Evolutionary conservation across 2,888 invertebrate genomes (phyloP).

Genomic region (Capitulum mitella): DNA sequence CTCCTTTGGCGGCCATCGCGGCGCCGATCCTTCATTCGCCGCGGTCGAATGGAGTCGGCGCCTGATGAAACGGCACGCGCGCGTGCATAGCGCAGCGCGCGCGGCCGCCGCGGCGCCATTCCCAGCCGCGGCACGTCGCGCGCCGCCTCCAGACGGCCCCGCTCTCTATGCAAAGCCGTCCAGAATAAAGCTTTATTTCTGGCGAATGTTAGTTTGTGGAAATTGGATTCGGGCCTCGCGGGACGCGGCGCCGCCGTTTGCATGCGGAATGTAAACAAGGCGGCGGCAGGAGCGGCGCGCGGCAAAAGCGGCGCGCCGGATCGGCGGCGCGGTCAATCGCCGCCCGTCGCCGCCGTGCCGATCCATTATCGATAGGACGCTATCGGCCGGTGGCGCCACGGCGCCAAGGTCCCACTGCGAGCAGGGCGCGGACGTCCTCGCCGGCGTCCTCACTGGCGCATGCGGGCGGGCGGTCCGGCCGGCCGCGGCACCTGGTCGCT

Average conservation of each 20-base stretch:
- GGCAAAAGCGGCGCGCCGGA: background rate
- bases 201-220: slow-evolving; percentile 23
- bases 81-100: background rate
- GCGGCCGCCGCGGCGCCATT: background rate
- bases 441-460: background rate
- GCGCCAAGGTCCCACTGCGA: background rate
- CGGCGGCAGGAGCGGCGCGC: background rate
- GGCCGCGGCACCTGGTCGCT: background rate
- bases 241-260: background rate
- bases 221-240: slow-evolving; percentile 21
- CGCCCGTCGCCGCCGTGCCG: background rate
- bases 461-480: background rate
- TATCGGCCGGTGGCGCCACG: background rate
- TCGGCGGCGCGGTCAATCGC: background rate
- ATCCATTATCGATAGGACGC: background rate
- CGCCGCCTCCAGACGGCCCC: background rate
- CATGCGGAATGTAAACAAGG: slow-evolving; percentile 20
- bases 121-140: background rate
- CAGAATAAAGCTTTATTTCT: slow-evolving; percentile 23
- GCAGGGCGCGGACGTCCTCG: background rate
- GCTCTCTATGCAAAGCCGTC: slow-evolving; percentile 16
- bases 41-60: background rate
- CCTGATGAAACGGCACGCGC: background rate
- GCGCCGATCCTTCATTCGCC: background rate
- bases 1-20: background rate